phyloP scores from a whole-genome alignment of 2,113 vertebrate species.

The Eonycteris spelaea region DNA sequence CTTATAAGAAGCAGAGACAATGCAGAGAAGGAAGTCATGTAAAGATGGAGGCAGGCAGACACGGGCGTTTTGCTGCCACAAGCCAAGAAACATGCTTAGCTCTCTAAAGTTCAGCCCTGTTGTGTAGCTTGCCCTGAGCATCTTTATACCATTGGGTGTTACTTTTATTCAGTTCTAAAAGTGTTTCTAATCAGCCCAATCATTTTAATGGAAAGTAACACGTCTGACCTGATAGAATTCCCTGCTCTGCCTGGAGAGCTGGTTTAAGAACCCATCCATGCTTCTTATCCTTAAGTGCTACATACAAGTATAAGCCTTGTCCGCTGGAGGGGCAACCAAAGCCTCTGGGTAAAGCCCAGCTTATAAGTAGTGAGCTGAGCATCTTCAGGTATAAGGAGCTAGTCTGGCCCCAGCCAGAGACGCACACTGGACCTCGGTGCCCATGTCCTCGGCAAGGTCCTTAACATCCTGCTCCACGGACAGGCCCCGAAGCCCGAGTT shows the following conservation, averaged over 20 bases:
- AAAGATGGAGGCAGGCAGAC: not conserved
- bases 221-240: not conserved
- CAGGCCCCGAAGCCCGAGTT: no score
- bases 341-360: not conserved
- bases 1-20: not conserved
- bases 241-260: not conserved
- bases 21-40: not conserved
- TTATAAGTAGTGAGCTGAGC: not conserved
- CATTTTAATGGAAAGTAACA: not conserved
- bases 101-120: not conserved
- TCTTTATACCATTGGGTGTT: not conserved
- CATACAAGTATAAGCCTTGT: not conserved
- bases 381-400: not conserved
- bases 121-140: not conserved
- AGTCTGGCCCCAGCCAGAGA: not conserved
- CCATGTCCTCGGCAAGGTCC: not conserved
- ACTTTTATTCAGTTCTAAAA: not conserved
- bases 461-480: not conserved
- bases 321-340: not conserved
- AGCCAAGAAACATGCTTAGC: accelerated
- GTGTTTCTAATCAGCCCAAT: not conserved
- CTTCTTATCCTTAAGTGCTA: not conserved
- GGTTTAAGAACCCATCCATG: not conserved
- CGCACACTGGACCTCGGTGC: accelerated
- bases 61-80: not conserved